A percentile compares a stretch with the other conserved stretches of the same genome.
Evolutionary conservation across 2,888 invertebrate genomes (phyloP).

Genomic region (Drosophila cognata): DNA sequence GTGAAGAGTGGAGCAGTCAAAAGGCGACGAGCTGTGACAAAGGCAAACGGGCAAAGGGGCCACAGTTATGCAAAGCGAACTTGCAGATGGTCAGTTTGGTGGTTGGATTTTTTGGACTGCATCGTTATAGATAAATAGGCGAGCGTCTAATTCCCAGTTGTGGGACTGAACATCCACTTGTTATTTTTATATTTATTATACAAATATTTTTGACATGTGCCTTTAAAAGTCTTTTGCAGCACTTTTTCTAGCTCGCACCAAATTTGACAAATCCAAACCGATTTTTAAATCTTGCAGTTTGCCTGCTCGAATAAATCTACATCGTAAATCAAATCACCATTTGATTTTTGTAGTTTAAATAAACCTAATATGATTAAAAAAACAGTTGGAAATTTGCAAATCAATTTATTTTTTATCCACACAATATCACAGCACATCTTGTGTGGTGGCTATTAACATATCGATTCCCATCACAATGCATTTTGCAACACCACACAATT

Average conservation of each 20-base stretch:
- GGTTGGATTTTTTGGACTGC: not conserved
- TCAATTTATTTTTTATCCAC: constrained; percentile 33
- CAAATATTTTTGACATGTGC: not conserved
- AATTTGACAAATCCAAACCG: no score
- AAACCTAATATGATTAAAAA: not conserved
- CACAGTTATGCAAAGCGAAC: constrained; percentile 64
- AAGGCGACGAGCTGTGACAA: constrained; percentile 70
- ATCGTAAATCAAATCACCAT: not conserved
- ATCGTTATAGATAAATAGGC: not conserved
- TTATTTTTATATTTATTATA: not conserved
- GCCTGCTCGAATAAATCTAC: not conserved
- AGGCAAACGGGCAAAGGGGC: constrained; percentile 47
- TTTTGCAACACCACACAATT: constrained; percentile 37
- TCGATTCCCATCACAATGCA: constrained; percentile 44
- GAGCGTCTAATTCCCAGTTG: not conserved
- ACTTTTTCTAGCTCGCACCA: not conserved
- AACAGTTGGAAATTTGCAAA: constrained; percentile 11
- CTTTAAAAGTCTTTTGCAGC: not conserved
- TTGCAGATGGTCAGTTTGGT: constrained; percentile 41
- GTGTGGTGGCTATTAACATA: constrained; percentile 44
- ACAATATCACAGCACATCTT: constrained; percentile 12
- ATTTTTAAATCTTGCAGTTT: not conserved
- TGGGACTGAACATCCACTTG: not conserved
- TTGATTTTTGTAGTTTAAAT: not conserved
- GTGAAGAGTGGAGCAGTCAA: constrained; percentile 25